A percentile compares a stretch with the other conserved stretches of the same genome.
These are phyloP conservation scores for Agrenia bidenticulata DNA, from an alignment of 2,888 invertebrate genomes.

Conservation along the genomic window DNA sequence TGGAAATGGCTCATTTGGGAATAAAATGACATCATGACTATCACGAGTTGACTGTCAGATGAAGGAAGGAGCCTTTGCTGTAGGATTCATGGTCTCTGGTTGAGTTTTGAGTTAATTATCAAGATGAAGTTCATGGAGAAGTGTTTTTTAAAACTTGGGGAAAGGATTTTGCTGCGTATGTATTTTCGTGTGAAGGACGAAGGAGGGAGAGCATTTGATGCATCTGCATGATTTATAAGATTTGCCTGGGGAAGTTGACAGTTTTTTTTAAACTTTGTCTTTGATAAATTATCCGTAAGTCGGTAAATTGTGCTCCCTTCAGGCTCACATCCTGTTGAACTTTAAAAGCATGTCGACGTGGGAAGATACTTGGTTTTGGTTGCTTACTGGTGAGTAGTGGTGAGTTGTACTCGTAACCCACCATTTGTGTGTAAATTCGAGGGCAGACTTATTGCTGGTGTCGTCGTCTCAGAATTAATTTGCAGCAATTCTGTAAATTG, in stretches of 20 bases:
- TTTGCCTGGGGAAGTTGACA: constrained; percentile 6
- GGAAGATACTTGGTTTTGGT: neutral
- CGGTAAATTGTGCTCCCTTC: constrained; percentile 4
- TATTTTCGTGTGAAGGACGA: neutral
- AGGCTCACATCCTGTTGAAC: constrained; percentile 4
- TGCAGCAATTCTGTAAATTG: constrained; percentile 13
- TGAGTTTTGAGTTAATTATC: constrained; percentile 3
- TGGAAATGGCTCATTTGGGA: constrained; percentile 2
- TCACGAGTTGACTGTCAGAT: constrained; percentile 1
- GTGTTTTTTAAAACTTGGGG: too few relatives aligned
- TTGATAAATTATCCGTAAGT: constrained; percentile 17
- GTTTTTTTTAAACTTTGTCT: constrained; percentile 3
- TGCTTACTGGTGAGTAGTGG: neutral
- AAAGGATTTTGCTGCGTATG: too few relatives aligned
- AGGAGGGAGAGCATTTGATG: neutral
- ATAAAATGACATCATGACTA: constrained; percentile 1
- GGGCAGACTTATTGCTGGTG: constrained; percentile 7
- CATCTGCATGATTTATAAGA: constrained; percentile 8
- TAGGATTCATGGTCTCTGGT: too few relatives aligned
- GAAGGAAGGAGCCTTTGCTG: neutral
- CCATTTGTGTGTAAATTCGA: neutral
- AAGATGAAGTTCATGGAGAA: neutral
- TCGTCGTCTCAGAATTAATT: constrained; percentile 11
- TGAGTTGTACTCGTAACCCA: neutral
- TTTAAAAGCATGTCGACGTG: neutral